Evolutionary conservation across 2,888 invertebrate genomes (phyloP), one percentile per base, ranked within the genome.

Genomic region (Prosapia bicincta): DNA sequence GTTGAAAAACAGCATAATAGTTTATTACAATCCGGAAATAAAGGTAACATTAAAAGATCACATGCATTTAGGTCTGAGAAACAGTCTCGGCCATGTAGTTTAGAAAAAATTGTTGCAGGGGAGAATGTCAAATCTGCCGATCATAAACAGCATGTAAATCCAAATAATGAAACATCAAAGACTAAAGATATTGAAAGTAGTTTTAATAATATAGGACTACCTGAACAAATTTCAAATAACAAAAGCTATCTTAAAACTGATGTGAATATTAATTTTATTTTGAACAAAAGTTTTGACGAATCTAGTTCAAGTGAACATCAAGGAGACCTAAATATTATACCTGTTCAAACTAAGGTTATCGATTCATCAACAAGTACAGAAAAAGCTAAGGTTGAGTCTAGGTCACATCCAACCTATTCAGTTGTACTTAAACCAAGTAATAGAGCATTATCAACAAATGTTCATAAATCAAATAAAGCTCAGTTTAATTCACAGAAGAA

Each of bases 31-130:
- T 68, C n/a, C 10, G 72, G 72, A 67, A 75, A 25, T 66, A 78
- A 71, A 74, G 76, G 78, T 28, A 79, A 79, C 43, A 87, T 89
- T n/a, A 88, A 88, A 82, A 82, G 89, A 71, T 87, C 87, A 28
- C 89, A 88, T 10, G 89, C 89, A 0, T 89, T 89, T 81, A 84
- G 89, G 66, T 84, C 87, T 74, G 88, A 88, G 78, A 86, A 86
- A 26, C 76, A 67, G 81, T 81, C 32, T 83, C 38, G 85, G 20
- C 38, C 69, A 20, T 26, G 20, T 32, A 30, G 6, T 66, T n/a
- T 38, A 23, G 38, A 13, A 38, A 70, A 70, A 70, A 70, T 38
- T 32, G 43, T 23, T 43, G 25, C 54, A 3, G 54, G 3, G 2
- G 20, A 54, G 20, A 54, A 54, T 20, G 5, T n/a, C 32, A 23